These are phyloP conservation scores for Gnathonemus longibarbis DNA, from an alignment of 2,113 vertebrate species.

Conservation along the genomic window DNA sequence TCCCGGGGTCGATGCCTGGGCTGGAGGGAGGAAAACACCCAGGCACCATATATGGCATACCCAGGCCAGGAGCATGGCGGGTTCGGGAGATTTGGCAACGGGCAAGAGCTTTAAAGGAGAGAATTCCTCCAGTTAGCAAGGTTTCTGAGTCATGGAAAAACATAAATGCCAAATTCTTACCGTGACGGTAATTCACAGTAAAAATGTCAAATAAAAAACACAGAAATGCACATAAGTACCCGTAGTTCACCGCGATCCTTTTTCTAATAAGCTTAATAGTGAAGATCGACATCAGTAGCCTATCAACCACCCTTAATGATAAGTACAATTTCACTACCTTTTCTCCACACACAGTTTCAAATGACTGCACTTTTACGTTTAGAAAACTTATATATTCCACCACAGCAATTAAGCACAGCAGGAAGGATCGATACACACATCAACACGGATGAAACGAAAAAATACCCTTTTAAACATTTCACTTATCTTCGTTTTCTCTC, in stretches of 20 bases:
- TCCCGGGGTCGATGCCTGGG: not conserved
- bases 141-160: not conserved
- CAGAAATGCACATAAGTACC: not conserved
- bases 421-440: not conserved
- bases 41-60: not conserved
- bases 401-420: not conserved
- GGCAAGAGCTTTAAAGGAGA: not conserved
- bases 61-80: constrained; percentile 1
- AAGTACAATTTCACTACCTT: not conserved
- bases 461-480: not conserved
- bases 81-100: not conserved
- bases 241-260: not conserved
- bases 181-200: not conserved
- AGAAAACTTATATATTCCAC: not conserved
- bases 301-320: not conserved
- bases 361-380: not conserved
- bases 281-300: too few species aligned
- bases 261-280: not conserved
- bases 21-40: not conserved
- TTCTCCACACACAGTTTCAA: not conserved
- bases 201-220: not conserved
- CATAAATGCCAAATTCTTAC: not conserved
- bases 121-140: not conserved
- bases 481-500: not conserved
- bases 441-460: not conserved